Percentiles rank a stretch among this genome's conserved stretches.
Evolutionary conservation across 2,113 vertebrate species (phyloP).

Genomic region (Atractosteus spatula): DNA sequence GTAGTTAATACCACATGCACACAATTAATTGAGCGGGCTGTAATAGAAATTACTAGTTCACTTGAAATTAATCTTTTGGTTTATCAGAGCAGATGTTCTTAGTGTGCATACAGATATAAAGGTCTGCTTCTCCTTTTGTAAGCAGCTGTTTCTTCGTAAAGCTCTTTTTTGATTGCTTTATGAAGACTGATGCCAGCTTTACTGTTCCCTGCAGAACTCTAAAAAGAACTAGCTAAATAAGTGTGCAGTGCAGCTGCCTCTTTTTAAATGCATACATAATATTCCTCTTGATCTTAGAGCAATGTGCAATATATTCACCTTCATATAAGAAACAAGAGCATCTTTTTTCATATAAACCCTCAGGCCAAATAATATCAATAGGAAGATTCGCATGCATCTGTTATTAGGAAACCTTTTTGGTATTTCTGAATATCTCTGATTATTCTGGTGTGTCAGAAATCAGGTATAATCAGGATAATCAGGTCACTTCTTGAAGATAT

Average conservation of each 20-base stretch:
- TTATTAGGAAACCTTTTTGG: no score
- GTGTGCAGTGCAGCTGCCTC: not conserved
- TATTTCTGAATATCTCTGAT: no score
- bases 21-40: constrained; percentile 24
- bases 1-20: constrained; percentile 16
- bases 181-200: not conserved
- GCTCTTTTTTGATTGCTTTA: not conserved
- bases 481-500: no score
- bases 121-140: constrained; percentile 3
- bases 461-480: no score
- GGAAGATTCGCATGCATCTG: no score
- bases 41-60: constrained; percentile 12
- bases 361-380: no score
- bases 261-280: not conserved
- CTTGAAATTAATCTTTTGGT: constrained; percentile 15
- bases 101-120: constrained; percentile 8
- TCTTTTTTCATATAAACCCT: no score
- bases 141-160: constrained; percentile 17
- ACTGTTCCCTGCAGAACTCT: not conserved
- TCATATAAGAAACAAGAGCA: no score
- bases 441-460: no score
- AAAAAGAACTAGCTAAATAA: not conserved
- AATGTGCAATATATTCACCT: no score
- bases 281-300: no score
- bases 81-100: constrained; percentile 21